Evolutionary conservation across 2,888 invertebrate genomes (phyloP).

Genomic region (Pterostichus madidus): DNA sequence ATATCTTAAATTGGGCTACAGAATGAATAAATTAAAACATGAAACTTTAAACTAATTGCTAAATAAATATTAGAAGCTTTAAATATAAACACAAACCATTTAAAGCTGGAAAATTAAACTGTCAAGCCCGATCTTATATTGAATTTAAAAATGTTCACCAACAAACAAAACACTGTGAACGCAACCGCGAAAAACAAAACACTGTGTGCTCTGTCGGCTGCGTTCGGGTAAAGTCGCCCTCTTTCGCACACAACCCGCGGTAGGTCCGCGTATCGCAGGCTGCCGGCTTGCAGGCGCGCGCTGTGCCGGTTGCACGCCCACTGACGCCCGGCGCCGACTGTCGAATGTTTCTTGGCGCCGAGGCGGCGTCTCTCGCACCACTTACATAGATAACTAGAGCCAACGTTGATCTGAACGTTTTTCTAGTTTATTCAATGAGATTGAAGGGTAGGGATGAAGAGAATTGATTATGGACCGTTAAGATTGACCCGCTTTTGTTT

Average conservation of each 20-base stretch:
- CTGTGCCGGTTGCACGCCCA: slow-evolving; percentile 45
- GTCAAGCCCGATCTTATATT: not conserved
- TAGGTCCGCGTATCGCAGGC: not conserved
- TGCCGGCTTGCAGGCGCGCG: slow-evolving; percentile 26
- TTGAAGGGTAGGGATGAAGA: not conserved
- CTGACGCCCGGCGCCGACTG: slow-evolving; percentile 48
- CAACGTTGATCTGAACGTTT: slow-evolving; percentile 5
- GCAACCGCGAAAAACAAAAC: slow-evolving; percentile 4
- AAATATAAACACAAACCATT: not conserved
- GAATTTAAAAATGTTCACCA: not conserved
- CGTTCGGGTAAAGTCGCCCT: not conserved
- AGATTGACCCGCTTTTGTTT: slow-evolving; percentile 4
- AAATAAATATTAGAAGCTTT: no score
- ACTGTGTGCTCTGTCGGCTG: slow-evolving; percentile 2
- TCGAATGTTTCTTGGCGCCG: slow-evolving; percentile 29
- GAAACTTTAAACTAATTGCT: no score
- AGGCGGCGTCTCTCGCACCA: slow-evolving; percentile 38
- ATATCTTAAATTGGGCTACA: not conserved
- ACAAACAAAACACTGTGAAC: slow-evolving; percentile 12
- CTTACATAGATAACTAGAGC: slow-evolving; percentile 18
- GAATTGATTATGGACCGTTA: slow-evolving; percentile 16
- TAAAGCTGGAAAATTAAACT: not conserved
- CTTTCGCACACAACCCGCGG: not conserved
- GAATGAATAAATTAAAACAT: not conserved
- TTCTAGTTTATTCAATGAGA: slow-evolving; percentile 4